A percentile compares a stretch with the other conserved stretches of the same genome.
These are phyloP conservation scores for Hirtodrosophila confusa DNA, from an alignment of 2,888 invertebrate genomes.

Conservation along the genomic window DNA sequence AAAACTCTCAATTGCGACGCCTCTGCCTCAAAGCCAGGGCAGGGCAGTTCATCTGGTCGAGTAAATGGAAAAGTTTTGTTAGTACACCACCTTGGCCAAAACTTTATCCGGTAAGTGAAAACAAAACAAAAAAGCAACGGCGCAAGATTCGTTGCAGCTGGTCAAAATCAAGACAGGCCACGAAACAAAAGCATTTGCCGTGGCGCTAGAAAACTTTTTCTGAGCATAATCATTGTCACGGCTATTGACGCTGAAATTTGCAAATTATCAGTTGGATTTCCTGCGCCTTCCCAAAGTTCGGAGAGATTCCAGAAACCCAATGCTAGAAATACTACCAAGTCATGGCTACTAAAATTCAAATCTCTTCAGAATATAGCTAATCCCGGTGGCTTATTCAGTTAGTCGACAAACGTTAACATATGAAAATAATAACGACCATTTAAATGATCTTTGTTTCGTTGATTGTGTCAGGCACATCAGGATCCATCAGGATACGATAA, in stretches of 20 bases:
- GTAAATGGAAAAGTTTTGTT: constrained; percentile 77
- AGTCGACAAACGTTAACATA: too few species aligned
- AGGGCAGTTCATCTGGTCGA: constrained; percentile 66
- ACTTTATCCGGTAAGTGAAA: constrained; percentile 55
- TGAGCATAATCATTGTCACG: constrained; percentile 70
- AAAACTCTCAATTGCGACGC: constrained; percentile 37
- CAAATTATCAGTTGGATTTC: constrained; percentile 70
- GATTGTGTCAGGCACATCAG: too few species aligned
- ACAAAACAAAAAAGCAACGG: constrained; percentile 27
- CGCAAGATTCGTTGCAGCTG: constrained; percentile 39
- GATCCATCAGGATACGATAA: too few species aligned
- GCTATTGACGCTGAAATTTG: constrained; percentile 76
- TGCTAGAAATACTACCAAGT: too few species aligned
- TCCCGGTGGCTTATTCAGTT: too few species aligned
- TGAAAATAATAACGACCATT: too few species aligned
- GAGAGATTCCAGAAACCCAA: too few species aligned
- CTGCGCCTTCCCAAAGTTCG: constrained; percentile 1
- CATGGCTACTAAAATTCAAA: too few species aligned
- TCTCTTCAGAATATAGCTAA: too few species aligned
- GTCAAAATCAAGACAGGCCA: constrained; percentile 48
- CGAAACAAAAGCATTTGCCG: constrained; percentile 60
- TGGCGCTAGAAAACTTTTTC: constrained; percentile 58
- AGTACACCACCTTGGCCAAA: constrained; percentile 58
- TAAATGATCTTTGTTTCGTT: too few species aligned
- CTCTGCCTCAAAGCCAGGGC: constrained; percentile 17